These are phyloP conservation scores for Eremobia ochroleuca DNA, from an alignment of 2,888 invertebrate species.

Conservation along the genomic window DNA sequence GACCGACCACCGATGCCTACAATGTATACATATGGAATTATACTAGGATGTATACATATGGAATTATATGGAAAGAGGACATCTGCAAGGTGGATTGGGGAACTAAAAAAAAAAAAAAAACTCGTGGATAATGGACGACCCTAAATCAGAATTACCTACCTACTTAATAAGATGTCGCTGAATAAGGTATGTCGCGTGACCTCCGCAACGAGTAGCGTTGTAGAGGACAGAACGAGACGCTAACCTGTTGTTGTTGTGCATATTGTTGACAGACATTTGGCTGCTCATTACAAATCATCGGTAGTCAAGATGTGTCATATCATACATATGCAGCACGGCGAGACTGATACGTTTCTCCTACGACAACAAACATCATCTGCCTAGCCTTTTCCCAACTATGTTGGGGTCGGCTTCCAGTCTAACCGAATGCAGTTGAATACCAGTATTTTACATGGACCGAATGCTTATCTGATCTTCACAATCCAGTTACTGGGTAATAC, in stretches of 20 bases:
- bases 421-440: no score
- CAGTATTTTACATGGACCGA: no score
- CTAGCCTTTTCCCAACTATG: no score
- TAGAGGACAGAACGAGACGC: conserved; percentile 10
- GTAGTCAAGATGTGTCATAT: conserved; percentile 36
- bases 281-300: conserved; percentile 25
- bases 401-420: no score
- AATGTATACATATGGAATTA: no score
- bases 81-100: background rate
- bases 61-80: no score
- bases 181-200: conserved; percentile 3
- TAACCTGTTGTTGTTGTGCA: conserved; percentile 40
- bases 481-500: no score
- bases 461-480: no score
- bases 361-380: conserved; percentile 34
- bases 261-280: conserved; percentile 43
- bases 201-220: background rate
- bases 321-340: conserved; percentile 17
- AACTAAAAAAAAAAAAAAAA: background rate
- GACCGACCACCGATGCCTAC: background rate
- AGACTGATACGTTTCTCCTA: background rate
- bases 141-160: background rate
- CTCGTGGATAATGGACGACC: background rate
- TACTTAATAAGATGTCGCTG: background rate
- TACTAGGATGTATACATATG: no score